phyloP scores from a whole-genome alignment of 2,888 invertebrate species.

The Proisotoma minuta region DNA sequence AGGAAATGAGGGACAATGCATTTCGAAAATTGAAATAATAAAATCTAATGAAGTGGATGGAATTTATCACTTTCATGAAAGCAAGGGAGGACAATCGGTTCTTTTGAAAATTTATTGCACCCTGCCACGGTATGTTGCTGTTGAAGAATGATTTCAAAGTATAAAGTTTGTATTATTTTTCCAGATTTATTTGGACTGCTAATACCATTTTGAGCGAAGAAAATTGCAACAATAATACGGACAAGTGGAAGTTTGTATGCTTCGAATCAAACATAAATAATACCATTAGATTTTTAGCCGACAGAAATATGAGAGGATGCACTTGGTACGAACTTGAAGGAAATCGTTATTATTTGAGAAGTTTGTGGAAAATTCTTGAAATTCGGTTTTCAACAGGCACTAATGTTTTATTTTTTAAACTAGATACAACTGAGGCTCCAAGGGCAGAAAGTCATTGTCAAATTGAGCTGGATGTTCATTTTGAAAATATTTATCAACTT shows the following conservation, averaged over 20 bases:
- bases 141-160: background rate
- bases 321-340: conserved; percentile 28
- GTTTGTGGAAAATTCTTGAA: background rate
- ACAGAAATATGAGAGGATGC: conserved; percentile 33
- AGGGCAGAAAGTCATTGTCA: conserved; percentile 24
- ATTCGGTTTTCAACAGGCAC: background rate
- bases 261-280: conserved; percentile 35
- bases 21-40: conserved; percentile 20
- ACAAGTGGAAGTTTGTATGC: conserved; percentile 23
- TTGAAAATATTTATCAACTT: conserved; percentile 8
- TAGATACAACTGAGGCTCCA: conserved; percentile 3
- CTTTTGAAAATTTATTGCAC: conserved; percentile 32
- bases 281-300: conserved; percentile 34
- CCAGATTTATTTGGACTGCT: background rate
- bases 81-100: background rate
- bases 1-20: background rate
- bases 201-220: background rate
- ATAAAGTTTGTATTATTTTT: background rate
- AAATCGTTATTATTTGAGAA: conserved; percentile 17
- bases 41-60: conserved; percentile 4
- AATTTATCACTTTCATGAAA: conserved; percentile 19
- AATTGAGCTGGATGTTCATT: conserved; percentile 37
- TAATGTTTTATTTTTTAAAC: conserved; percentile 2
- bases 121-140: conserved; percentile 28
- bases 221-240: background rate